Percentiles rank a stretch among this genome's conserved stretches.
phyloP scores from a whole-genome alignment of 2,888 invertebrate genomes.

The Eupelmus urozonus region DNA sequence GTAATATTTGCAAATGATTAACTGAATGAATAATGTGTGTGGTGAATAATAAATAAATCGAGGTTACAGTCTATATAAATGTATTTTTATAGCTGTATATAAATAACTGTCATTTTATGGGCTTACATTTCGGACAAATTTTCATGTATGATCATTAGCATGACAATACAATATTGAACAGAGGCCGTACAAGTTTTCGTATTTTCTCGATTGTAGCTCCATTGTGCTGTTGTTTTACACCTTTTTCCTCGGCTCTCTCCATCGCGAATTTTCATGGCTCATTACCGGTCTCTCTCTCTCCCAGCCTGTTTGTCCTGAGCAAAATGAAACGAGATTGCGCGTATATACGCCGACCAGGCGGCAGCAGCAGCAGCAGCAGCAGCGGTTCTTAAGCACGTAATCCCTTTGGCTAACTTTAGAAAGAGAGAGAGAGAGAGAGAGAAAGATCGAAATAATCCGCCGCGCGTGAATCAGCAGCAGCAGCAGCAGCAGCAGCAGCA shows the following conservation, averaged over 20 bases:
- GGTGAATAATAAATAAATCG: no score
- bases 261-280: conserved; percentile 1
- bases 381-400: conserved; percentile 58
- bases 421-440: no score
- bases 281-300: not conserved
- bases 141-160: no score
- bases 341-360: not conserved
- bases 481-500: not conserved
- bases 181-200: not conserved
- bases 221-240: not conserved
- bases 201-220: not conserved
- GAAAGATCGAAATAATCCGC: conserved; percentile 72
- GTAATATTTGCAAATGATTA: no score
- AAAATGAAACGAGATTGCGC: conserved; percentile 35
- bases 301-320: conserved; percentile 26
- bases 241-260: not conserved
- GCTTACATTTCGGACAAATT: no score
- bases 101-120: no score
- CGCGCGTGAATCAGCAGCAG: conserved; percentile 67
- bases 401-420: conserved; percentile 71
- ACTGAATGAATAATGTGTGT: no score
- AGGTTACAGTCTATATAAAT: no score
- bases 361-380: not conserved
- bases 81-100: no score
- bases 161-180: no score